Evolutionary conservation across 2,797 vertebrate genomes (phyloP).

Genomic region (Cryptoblepharus egeriae): DNA sequence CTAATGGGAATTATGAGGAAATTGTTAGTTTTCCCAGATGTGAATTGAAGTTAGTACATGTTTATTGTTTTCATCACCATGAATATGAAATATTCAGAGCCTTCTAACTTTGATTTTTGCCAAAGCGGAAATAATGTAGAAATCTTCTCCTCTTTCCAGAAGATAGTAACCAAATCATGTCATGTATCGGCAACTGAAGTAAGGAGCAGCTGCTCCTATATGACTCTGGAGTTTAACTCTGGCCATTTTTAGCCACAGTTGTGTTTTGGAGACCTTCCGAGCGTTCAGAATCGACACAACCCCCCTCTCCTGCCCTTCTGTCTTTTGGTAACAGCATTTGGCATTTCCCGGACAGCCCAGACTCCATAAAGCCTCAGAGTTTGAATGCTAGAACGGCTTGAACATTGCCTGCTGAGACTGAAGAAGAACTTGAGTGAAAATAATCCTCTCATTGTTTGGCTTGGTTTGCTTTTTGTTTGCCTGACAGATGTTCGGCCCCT

Average conservation of each 20-base stretch:
- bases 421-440: conserved; percentile 80
- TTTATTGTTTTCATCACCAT: not conserved
- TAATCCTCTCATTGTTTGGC: conserved; percentile 80
- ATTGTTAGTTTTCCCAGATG: not conserved
- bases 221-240: not conserved
- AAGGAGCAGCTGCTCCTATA: not conserved
- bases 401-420: conserved; percentile 77
- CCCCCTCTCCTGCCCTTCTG: conserved; percentile 52
- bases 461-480: conserved; percentile 76
- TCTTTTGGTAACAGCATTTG: conserved; percentile 71
- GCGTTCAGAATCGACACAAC: conserved; percentile 57
- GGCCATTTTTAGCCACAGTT: not conserved
- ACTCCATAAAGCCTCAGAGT: conserved; percentile 74
- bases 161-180: not conserved
- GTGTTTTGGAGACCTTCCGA: conserved; percentile 51
- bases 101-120: fast-evolving
- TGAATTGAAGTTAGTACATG: not conserved
- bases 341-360: conserved; percentile 72
- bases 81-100: not conserved
- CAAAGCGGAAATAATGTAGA: not conserved
- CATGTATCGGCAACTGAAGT: not conserved
- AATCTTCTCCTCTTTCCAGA: conserved; percentile 7
- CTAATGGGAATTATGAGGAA: not conserved
- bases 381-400: conserved; percentile 74
- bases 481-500: conserved; percentile 77